Evolutionary conservation across 2,888 invertebrate genomes (phyloP), one percentile per base, ranked within the genome.

Genomic region (Scaptodrosophila latifasciaeformis): DNA sequence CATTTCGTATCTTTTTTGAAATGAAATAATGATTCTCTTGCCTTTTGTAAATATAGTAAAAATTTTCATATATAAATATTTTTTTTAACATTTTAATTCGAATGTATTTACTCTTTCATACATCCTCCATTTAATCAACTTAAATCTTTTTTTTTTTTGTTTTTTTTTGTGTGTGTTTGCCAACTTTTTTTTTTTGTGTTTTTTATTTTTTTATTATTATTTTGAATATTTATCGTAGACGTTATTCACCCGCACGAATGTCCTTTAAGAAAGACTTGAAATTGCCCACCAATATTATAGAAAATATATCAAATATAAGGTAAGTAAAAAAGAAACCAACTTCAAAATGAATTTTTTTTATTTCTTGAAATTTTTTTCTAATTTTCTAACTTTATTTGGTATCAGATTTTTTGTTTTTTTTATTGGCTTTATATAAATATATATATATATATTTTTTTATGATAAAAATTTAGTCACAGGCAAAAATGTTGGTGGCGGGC

Each of bases 251-350:
- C 82, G 92, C 90, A 88, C 89, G 93, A 87, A 89, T 93, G 87
- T 93, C 93, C 86, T 90, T 94, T 87, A 91, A 92, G 87, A 93
- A 93, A 89, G 92, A 93, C 87, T 90, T 93, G 88, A 92, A 92
- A 89, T 89, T 92, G 83, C 90, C 92, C 78, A 91, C 92, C 85
- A 92, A 92, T 85, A 90, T 93, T 85, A 90, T 93, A 88, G 93
- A 93, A 88, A 92, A 90, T 88, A 87, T 91, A 81, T 90, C 88
- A 71, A 92, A 90, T 85, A 90, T 93, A 88, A 93, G 93, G 93
- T 93, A 89, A 90, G 90, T 87, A 35, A 18, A 35, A 19, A 49
- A 45, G 21, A 29, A 12, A 30, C 30, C 18, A 30, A 50, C 24
- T 24, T 24, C 7, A n/a, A n/a, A n/a, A n/a, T 24, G 24, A 24